Evolutionary conservation across 2,888 invertebrate species (phyloP).

Genomic region (Epirrhoe tristata): DNA sequence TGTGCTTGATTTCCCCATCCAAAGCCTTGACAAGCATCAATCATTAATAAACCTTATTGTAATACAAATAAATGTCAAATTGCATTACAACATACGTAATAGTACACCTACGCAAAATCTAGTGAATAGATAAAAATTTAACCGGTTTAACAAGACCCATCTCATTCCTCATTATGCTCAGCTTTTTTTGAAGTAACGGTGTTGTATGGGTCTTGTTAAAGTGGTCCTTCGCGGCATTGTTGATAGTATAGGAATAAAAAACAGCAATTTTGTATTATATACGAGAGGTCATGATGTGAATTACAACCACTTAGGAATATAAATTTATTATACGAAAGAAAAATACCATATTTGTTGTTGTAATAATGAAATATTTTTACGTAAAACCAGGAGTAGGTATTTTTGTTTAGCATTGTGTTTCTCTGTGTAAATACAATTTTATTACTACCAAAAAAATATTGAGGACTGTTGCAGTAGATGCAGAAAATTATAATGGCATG

Average conservation of each 20-base stretch:
- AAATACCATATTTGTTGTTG: background rate
- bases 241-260: constrained; percentile 30
- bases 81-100: constrained; percentile 7
- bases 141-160: constrained; percentile 16
- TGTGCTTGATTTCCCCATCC: constrained; percentile 10
- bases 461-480: too few relatives aligned
- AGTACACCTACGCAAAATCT: constrained; percentile 44
- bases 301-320: constrained; percentile 1
- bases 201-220: constrained; percentile 20
- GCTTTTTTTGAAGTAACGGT: constrained; percentile 32
- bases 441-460: too few relatives aligned
- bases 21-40: constrained; percentile 17
- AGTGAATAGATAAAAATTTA: constrained; percentile 34
- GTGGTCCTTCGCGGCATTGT: constrained; percentile 34
- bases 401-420: too few relatives aligned
- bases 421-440: too few relatives aligned
- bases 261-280: constrained; percentile 32
- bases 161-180: constrained; percentile 3
- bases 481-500: too few relatives aligned
- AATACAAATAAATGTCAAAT: constrained; percentile 26
- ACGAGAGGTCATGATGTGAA: constrained; percentile 18
- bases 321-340: background rate
- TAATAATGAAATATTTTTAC: background rate
- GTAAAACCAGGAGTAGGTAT: too few relatives aligned
- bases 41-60: constrained; percentile 7